A percentile compares a stretch with the other conserved stretches of the same genome.
These are phyloP conservation scores for Dryas iulia DNA, from an alignment of 1,140 invertebrate genomes.

Conservation along the genomic window DNA sequence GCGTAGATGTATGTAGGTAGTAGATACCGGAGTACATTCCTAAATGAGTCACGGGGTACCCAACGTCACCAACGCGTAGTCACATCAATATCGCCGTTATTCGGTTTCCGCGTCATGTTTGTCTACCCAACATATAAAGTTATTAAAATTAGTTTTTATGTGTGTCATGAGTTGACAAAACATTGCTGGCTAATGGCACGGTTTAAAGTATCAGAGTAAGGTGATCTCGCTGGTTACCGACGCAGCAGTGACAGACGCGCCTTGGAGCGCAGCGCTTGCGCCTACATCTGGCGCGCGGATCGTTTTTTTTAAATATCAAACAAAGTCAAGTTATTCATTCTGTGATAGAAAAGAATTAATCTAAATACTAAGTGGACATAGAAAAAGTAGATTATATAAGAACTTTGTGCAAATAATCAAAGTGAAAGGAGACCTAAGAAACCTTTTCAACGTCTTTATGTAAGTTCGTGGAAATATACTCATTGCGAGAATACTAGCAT, in stretches of 20 bases:
- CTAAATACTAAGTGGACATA: neutral
- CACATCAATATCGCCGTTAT: slow-evolving; percentile 13
- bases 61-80: neutral
- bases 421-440: slow-evolving; percentile 10
- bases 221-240: slow-evolving; percentile 50
- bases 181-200: slow-evolving; percentile 24
- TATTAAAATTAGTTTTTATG: slow-evolving; percentile 15
- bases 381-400: neutral
- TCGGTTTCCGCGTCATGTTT: neutral
- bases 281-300: slow-evolving; percentile 29
- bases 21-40: slow-evolving; percentile 9
- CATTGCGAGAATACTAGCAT: slow-evolving; percentile 12
- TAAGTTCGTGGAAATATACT: slow-evolving; percentile 51
- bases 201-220: slow-evolving; percentile 36
- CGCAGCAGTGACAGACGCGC: slow-evolving; percentile 59
- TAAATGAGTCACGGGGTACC: slow-evolving; percentile 18
- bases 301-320: slow-evolving; percentile 29
- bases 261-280: slow-evolving; percentile 65
- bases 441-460: slow-evolving; percentile 43
- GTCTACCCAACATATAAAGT: slow-evolving; percentile 19
- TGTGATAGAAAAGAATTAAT: slow-evolving; percentile 36
- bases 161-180: slow-evolving; percentile 25
- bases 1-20: slow-evolving; percentile 9
- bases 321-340: slow-evolving; percentile 5
- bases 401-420: neutral